phyloP scores from a whole-genome alignment of 2,888 invertebrate species.

The Ephialtes manifestator region DNA sequence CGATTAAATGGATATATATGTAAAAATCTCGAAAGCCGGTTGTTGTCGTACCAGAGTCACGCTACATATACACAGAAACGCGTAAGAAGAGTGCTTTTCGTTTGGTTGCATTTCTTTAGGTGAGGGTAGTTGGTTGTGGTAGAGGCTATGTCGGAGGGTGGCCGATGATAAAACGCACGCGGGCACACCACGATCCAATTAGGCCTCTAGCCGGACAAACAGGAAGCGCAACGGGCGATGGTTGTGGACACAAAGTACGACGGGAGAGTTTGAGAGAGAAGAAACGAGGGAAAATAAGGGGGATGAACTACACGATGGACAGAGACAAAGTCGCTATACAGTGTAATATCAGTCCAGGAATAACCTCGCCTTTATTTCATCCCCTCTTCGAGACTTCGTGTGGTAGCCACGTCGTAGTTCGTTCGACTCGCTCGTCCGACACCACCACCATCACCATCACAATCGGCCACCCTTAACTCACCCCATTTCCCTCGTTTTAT shows the following conservation, averaged over 20 bases:
- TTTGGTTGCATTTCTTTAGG: constrained; percentile 31
- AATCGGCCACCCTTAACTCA: constrained; percentile 77
- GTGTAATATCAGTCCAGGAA: constrained; percentile 74
- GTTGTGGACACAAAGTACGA: constrained; percentile 58
- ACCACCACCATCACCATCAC: constrained; percentile 49
- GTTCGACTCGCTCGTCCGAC: constrained; percentile 50
- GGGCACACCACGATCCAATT: constrained; percentile 64
- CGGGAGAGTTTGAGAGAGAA: constrained; percentile 1
- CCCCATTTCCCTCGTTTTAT: constrained; percentile 83
- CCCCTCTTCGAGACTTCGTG: constrained; percentile 51
- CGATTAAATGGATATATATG: too few relatives aligned
- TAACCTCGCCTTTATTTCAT: constrained; percentile 79
- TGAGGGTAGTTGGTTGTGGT: constrained; percentile 28
- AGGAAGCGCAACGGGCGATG: constrained; percentile 63
- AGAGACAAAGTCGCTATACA: constrained; percentile 38
- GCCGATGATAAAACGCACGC: constrained; percentile 67
- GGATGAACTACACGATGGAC: constrained; percentile 46
- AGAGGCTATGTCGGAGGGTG: constrained; percentile 17
- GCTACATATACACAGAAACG: neutral
- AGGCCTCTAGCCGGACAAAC: constrained; percentile 64
- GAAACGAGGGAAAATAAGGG: constrained; percentile 40
- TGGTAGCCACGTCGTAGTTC: constrained; percentile 44
- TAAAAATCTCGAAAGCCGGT: too few relatives aligned
- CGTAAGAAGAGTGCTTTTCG: constrained; percentile 39
- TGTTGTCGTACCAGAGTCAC: neutral